Evolutionary conservation across 1,140 invertebrate genomes (phyloP).

Genomic region (Vanessa atalanta): DNA sequence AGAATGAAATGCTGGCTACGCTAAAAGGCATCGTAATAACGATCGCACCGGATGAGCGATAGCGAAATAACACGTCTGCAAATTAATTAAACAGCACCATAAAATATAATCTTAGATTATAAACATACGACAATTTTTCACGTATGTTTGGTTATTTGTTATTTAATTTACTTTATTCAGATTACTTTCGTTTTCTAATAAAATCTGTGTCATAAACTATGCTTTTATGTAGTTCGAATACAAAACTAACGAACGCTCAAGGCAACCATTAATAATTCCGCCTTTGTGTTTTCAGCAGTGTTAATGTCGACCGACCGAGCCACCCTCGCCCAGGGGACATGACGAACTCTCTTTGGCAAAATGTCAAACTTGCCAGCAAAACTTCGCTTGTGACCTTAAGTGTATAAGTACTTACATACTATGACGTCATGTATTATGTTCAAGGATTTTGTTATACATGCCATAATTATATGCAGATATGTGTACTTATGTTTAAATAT

Average conservation of each 20-base stretch:
- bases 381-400: constrained; percentile 27
- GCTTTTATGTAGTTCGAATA: constrained; percentile 17
- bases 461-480: no score
- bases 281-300: constrained; percentile 39
- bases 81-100: no score
- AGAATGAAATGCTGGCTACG: no score
- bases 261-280: constrained; percentile 42
- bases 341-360: constrained; percentile 36
- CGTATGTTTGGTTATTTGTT: neutral
- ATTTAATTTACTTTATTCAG: neutral
- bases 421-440: neutral
- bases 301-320: constrained; percentile 39
- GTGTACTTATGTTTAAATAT: no score
- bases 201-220: constrained; percentile 5
- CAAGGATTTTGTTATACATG: neutral
- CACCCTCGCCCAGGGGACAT: constrained; percentile 31
- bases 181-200: constrained; percentile 1
- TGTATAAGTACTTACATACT: neutral
- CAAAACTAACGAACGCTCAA: constrained; percentile 34
- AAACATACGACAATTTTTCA: no score
- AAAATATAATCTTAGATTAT: no score
- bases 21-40: no score
- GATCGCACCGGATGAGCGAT: no score
- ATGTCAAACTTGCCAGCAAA: constrained; percentile 42
- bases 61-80: no score